Percentiles rank a stretch among this genome's conserved stretches.
Evolutionary conservation across 2,797 vertebrate species (phyloP).

Genomic region (Microctenopoma lineatum): DNA sequence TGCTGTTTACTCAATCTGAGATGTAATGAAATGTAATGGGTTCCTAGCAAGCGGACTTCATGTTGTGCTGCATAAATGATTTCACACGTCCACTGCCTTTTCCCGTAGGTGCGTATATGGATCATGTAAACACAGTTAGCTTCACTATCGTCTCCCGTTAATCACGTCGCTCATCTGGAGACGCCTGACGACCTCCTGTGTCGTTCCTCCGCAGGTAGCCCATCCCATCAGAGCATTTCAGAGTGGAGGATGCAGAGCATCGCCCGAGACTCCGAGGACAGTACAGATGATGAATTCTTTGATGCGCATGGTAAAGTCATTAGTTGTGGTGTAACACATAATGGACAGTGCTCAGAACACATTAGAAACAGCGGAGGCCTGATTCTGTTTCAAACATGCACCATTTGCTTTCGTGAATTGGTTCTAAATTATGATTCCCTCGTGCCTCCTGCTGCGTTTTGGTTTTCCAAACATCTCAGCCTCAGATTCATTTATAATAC

Average conservation of each 20-base stretch:
- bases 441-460: neutral
- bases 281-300: conserved; percentile 98
- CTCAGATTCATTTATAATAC: neutral
- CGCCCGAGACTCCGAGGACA: conserved; percentile 95
- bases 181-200: neutral
- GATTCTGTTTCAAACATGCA: neutral
- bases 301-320: conserved; percentile 90
- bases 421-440: too few relatives aligned
- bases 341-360: neutral
- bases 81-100: neutral
- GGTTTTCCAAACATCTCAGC: neutral
- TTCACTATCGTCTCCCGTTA: neutral
- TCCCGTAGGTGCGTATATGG: neutral
- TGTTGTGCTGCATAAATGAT: neutral
- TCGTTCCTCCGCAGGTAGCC: conserved; percentile 85
- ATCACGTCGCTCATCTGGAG: neutral
- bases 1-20: neutral
- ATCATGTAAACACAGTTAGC: neutral
- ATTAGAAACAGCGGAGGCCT: too few relatives aligned
- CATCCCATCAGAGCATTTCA: conserved; percentile 93
- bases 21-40: neutral
- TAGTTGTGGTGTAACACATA: neutral
- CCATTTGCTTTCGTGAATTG: neutral
- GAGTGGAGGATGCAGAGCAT: conserved; percentile 99
- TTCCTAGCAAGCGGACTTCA: neutral